Conservation (phyloP, 2,113 vertebrate species). For the Prionailurus bengalensis region DNA sequence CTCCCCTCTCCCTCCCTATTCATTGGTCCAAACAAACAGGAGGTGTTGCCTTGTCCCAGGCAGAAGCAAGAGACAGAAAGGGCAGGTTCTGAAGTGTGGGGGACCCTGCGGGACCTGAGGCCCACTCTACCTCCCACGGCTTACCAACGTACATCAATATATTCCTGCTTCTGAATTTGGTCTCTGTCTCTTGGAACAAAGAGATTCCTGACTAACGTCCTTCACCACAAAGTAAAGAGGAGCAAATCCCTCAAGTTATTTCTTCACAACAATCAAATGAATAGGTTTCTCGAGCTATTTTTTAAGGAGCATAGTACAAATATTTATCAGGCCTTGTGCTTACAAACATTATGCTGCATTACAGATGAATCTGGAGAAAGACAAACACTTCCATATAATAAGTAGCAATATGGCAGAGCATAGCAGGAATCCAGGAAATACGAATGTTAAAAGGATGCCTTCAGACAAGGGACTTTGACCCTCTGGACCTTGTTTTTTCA, state of each 20-base stretch:
- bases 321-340: not conserved
- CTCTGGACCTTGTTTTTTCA: not conserved
- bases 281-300: not conserved
- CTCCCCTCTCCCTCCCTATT: not conserved
- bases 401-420: not conserved
- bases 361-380: not conserved
- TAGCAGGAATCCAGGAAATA: not conserved
- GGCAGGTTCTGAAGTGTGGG: not conserved
- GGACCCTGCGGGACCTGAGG: not conserved
- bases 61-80: not conserved
- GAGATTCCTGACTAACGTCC: not conserved
- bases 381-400: not conserved
- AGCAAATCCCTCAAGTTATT: slow-evolving; percentile 12
- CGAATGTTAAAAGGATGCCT: not conserved
- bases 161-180: not conserved
- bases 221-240: not conserved
- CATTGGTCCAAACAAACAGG: not conserved
- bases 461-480: not conserved
- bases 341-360: not conserved
- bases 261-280: not conserved
- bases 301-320: not conserved
- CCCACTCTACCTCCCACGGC: not conserved
- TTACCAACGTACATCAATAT: not conserved
- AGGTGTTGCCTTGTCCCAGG: not conserved
- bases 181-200: not conserved